Percentiles rank a stretch among this genome's conserved stretches.
phyloP scores from a whole-genome alignment of 2,113 vertebrate genomes.

The Echinops telfairi region DNA sequence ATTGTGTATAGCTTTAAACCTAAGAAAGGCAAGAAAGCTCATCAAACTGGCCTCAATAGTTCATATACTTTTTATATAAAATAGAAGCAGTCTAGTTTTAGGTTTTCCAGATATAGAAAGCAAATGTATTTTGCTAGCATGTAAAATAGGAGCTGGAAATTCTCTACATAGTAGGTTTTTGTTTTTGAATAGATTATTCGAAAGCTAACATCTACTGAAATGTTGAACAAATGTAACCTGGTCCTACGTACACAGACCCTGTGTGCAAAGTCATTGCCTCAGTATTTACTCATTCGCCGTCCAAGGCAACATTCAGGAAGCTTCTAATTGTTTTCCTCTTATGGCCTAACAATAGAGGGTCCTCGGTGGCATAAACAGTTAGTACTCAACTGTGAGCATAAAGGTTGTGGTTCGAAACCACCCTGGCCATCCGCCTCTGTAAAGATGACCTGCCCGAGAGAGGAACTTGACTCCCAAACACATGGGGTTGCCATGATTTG shows the following conservation, averaged over 20 bases:
- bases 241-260: slow-evolving; percentile 33
- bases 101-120: not conserved
- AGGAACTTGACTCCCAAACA: too few species aligned
- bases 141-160: slow-evolving; percentile 46
- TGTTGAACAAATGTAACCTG: not conserved
- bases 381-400: not conserved
- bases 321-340: slow-evolving; percentile 34
- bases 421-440: not conserved
- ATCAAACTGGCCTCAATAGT: slow-evolving; percentile 35
- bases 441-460: not conserved
- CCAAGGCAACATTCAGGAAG: not conserved
- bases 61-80: slow-evolving; percentile 9
- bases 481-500: not conserved
- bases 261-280: slow-evolving; percentile 32
- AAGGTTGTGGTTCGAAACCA: not conserved
- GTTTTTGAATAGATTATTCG: slow-evolving; percentile 48
- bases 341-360: not conserved
- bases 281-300: slow-evolving; percentile 48
- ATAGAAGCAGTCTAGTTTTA: not conserved
- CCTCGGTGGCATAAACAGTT: not conserved
- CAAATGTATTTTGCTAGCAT: slow-evolving; percentile 32
- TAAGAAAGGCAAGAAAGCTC: not conserved
- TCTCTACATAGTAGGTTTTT: slow-evolving; percentile 31
- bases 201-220: slow-evolving; percentile 55
- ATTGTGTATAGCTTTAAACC: slow-evolving; percentile 24